These are phyloP conservation scores for Dunckerocampus dactyliophorus DNA, from an alignment of 2,113 vertebrate species.

Conservation along the genomic window DNA sequence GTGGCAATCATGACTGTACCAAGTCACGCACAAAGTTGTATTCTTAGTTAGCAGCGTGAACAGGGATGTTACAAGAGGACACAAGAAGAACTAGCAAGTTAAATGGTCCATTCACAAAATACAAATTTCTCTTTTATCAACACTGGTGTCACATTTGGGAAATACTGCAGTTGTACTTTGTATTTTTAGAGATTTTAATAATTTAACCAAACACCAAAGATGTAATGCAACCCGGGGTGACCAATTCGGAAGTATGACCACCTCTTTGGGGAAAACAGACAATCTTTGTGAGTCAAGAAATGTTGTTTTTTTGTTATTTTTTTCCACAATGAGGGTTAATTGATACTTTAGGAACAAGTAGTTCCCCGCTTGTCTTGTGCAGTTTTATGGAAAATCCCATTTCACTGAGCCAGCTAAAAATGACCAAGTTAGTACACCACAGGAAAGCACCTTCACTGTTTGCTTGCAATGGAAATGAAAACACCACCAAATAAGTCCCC, in stretches of 20 bases:
- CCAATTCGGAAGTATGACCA: too few species aligned
- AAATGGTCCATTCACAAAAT: slow-evolving; percentile 23
- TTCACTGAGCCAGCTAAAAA: slow-evolving; percentile 53
- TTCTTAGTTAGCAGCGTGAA: slow-evolving; percentile 50
- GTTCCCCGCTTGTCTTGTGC: slow-evolving; percentile 11
- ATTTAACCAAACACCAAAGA: neutral
- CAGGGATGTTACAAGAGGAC: slow-evolving; percentile 29
- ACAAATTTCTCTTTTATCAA: neutral
- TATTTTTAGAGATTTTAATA: neutral
- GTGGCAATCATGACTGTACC: slow-evolving; percentile 68
- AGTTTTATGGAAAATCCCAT: slow-evolving; percentile 34
- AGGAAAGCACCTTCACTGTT: slow-evolving; percentile 71
- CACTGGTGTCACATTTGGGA: neutral
- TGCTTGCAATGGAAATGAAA: slow-evolving; percentile 69
- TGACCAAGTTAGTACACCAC: slow-evolving; percentile 67
- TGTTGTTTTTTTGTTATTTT: neutral
- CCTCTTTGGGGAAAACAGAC: neutral
- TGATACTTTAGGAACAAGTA: slow-evolving; percentile 15
- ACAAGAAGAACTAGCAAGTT: slow-evolving; percentile 20
- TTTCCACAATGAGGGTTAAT: slow-evolving; percentile 15
- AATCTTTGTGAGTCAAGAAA: neutral
- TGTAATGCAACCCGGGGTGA: too few species aligned
- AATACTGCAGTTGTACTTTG: neutral
- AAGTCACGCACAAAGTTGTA: slow-evolving; percentile 64
- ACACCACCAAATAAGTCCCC: slow-evolving; percentile 62